Percentiles rank a stretch among this genome's conserved stretches.
phyloP scores from a whole-genome alignment of 2,888 invertebrate species.

The Cosmopolites sordidus region DNA sequence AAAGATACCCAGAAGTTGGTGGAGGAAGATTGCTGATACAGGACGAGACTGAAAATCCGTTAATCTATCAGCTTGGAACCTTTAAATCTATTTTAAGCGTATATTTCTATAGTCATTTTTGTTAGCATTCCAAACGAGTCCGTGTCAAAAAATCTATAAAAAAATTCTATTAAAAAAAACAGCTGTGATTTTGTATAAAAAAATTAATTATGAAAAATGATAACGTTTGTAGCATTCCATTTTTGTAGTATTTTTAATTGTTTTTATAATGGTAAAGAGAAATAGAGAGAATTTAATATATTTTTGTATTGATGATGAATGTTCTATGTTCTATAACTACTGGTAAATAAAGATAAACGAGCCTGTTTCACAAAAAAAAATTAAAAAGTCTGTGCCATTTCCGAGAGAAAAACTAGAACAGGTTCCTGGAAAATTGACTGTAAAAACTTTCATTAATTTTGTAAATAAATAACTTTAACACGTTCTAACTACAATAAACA shows the following conservation, averaged over 20 bases:
- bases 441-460: slow-evolving; percentile 6
- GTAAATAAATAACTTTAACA: slow-evolving; percentile 17
- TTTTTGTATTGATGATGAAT: too few species aligned
- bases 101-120: too few species aligned
- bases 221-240: neutral
- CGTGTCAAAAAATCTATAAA: too few species aligned
- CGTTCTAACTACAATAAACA: too few species aligned
- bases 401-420: slow-evolving; percentile 5
- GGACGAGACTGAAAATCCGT: slow-evolving; percentile 7
- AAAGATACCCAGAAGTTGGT: slow-evolving; percentile 89
- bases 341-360: neutral
- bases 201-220: neutral
- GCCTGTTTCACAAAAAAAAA: neutral
- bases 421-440: slow-evolving; percentile 9
- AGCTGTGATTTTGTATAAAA: slow-evolving; percentile 1
- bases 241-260: neutral
- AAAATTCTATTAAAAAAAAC: neutral
- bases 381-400: slow-evolving; percentile 13
- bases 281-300: too few species aligned
- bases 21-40: slow-evolving; percentile 73
- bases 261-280: too few species aligned
- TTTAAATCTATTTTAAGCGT: too few species aligned
- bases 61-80: neutral
- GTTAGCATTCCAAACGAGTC: too few species aligned
- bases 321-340: too few species aligned